Conservation (phyloP, 2,888 invertebrate species). For the Drosophila nr. medialis region DNA sequence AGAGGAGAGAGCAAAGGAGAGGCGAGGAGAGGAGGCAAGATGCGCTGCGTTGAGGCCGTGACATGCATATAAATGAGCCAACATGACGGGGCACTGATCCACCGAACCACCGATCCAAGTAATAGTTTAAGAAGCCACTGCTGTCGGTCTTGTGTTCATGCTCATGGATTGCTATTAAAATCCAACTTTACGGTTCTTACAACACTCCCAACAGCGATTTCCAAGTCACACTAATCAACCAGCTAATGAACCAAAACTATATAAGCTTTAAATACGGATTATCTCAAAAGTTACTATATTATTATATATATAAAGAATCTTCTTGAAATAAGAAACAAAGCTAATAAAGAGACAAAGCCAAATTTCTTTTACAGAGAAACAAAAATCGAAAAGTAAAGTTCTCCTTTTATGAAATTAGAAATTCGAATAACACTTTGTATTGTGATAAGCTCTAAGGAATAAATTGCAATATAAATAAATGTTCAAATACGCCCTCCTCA, state of each 20-base stretch:
- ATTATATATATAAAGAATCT: background rate
- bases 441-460: background rate
- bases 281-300: background rate
- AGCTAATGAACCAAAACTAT: background rate
- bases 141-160: constrained; percentile 16
- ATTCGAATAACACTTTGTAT: background rate
- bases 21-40: background rate
- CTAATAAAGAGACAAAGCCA: too few species aligned
- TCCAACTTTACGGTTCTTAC: constrained; percentile 23
- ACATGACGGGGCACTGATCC: constrained; percentile 37
- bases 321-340: background rate
- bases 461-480: background rate
- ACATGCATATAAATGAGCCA: constrained; percentile 57
- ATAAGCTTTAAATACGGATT: background rate
- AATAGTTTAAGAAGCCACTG: background rate
- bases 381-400: background rate
- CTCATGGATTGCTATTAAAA: constrained; percentile 43
- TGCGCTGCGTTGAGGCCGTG: constrained; percentile 13
- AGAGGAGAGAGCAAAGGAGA: background rate
- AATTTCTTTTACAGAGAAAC: background rate
- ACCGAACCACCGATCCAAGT: constrained; percentile 5
- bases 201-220: constrained; percentile 22
- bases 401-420: background rate
- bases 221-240: constrained; percentile 17
- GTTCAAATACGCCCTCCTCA: background rate